A percentile compares a stretch with the other conserved stretches of the same genome.
These are phyloP conservation scores for Euspilapteryx auroguttella DNA, from an alignment of 2,888 invertebrate genomes.

Conservation along the genomic window DNA sequence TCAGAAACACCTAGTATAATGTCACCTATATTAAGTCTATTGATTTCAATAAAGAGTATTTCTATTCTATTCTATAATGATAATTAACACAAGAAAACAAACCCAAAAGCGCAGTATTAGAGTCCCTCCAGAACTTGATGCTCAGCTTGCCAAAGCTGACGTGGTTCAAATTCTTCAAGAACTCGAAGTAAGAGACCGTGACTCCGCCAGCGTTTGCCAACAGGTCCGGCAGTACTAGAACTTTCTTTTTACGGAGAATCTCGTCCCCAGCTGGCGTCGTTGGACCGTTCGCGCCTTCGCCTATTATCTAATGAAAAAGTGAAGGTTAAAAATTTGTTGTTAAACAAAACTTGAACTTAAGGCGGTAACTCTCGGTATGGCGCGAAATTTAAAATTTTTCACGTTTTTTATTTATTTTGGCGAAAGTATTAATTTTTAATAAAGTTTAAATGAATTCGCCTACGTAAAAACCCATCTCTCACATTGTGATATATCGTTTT, in stretches of 20 bases:
- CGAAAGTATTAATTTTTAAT: too few relatives aligned
- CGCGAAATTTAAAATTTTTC: too few relatives aligned
- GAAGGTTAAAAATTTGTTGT: too few relatives aligned
- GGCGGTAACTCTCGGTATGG: too few relatives aligned
- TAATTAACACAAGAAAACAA: slow-evolving; percentile 11
- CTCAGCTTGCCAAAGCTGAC: slow-evolving; percentile 84
- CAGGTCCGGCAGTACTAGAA: slow-evolving; percentile 81
- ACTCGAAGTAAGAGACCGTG: slow-evolving; percentile 91
- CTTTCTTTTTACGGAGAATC: slow-evolving; percentile 70
- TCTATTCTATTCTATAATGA: slow-evolving; percentile 1
- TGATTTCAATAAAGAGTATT: not conserved
- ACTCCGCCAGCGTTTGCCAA: slow-evolving; percentile 82
- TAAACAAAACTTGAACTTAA: too few relatives aligned
- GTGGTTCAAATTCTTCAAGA: slow-evolving; percentile 88
- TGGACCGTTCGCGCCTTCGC: slow-evolving; percentile 92
- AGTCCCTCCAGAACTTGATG: slow-evolving; percentile 87
- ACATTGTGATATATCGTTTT: too few relatives aligned
- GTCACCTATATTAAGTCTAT: not conserved
- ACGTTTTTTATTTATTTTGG: too few relatives aligned
- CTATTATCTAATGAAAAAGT: slow-evolving; percentile 80
- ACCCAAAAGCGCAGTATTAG: slow-evolving; percentile 79
- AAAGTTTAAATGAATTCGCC: too few relatives aligned
- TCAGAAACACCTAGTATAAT: not conserved
- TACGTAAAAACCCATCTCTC: too few relatives aligned
- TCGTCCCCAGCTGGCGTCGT: slow-evolving; percentile 83